phyloP scores from a whole-genome alignment of 1,140 invertebrate genomes.

The Ditylenchus dipsaci region DNA sequence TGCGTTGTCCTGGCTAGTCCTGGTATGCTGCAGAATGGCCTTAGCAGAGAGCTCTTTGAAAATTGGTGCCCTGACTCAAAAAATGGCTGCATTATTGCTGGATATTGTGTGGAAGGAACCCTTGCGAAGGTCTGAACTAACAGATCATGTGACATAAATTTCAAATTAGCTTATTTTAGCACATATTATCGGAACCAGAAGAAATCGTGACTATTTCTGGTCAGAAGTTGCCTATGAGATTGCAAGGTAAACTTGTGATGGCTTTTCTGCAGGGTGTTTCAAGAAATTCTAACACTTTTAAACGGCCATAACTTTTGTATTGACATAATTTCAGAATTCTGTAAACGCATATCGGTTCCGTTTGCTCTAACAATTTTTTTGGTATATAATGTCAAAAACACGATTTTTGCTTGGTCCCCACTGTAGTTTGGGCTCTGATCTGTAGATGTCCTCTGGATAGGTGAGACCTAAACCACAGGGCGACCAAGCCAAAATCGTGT shows the following conservation, averaged over 20 bases:
- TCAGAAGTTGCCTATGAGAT: slow-evolving; percentile 88
- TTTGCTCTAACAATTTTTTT: too few species aligned
- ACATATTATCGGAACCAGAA: slow-evolving; percentile 90
- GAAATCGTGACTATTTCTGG: slow-evolving; percentile 91
- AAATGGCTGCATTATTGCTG: slow-evolving; percentile 96
- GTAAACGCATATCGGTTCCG: too few species aligned
- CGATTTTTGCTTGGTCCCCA: too few species aligned
- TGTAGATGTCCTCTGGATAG: too few species aligned
- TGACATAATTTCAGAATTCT: too few species aligned
- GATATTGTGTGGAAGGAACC: slow-evolving; percentile 98
- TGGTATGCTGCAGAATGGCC: slow-evolving; percentile 98
- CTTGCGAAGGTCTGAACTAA: slow-evolving; percentile 71
- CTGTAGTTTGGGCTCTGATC: too few species aligned
- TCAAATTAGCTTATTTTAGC: slow-evolving; percentile 19
- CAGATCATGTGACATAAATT: neutral
- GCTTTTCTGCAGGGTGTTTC: too few species aligned
- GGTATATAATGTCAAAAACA: too few species aligned
- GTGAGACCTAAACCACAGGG: too few species aligned
- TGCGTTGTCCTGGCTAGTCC: slow-evolving; percentile 98
- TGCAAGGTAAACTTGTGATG: slow-evolving; percentile 60
- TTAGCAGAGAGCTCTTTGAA: slow-evolving; percentile 96
- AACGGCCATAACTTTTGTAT: too few species aligned
- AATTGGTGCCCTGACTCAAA: slow-evolving; percentile 72
- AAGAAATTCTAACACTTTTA: too few species aligned
- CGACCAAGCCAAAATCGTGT: too few species aligned